Conservation (phyloP, 1,140 invertebrate species). For the Zaprionus inermis region DNA sequence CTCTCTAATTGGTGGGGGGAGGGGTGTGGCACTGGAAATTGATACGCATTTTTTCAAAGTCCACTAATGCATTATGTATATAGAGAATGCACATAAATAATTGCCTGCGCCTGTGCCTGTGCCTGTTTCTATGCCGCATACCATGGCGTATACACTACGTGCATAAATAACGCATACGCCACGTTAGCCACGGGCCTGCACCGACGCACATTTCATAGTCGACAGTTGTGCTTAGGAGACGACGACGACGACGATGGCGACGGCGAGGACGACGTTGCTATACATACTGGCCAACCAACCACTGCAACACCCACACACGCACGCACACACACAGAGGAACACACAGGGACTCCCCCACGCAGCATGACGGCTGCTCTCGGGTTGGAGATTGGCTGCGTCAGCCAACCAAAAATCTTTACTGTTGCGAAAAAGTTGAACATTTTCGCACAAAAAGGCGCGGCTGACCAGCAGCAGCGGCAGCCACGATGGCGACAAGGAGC, state of each 20-base stretch:
- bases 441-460: constrained; percentile 82
- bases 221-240: constrained; percentile 50
- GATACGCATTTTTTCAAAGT: constrained; percentile 12
- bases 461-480: constrained; percentile 22
- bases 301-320: constrained; percentile 13
- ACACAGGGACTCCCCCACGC: constrained; percentile 43
- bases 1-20: background rate
- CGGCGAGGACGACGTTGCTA: constrained; percentile 25
- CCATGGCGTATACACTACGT: constrained; percentile 40
- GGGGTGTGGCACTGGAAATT: background rate
- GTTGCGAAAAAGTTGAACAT: constrained; percentile 81
- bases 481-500: constrained; percentile 19
- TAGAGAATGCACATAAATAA: constrained; percentile 48
- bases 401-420: constrained; percentile 83
- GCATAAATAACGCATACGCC: constrained; percentile 72
- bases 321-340: background rate
- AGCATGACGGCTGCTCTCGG: constrained; percentile 49
- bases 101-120: constrained; percentile 19
- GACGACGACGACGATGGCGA: constrained; percentile 13
- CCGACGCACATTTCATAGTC: constrained; percentile 45
- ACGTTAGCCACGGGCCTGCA: constrained; percentile 24
- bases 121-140: constrained; percentile 16
- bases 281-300: constrained; percentile 40
- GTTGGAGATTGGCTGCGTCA: constrained; percentile 79
- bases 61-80: constrained; percentile 48